phyloP scores from a whole-genome alignment of 2,888 invertebrate genomes.

The Andrena flavipes region DNA sequence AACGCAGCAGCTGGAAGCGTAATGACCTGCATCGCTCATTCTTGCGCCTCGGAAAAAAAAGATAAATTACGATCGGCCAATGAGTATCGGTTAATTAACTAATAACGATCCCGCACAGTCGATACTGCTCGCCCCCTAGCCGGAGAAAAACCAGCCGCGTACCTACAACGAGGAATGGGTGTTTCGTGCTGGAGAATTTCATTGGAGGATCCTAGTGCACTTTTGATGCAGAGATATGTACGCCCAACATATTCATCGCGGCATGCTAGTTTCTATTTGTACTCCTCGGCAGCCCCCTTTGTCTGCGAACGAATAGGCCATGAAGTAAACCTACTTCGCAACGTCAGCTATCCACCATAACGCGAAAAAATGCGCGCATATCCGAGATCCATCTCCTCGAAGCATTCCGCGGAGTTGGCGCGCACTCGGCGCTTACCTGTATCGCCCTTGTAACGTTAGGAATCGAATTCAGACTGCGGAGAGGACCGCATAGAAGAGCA shows the following conservation, averaged over 20 bases:
- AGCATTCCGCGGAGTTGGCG: too few species aligned
- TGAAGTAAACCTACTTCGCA: too few species aligned
- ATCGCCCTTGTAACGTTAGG: not conserved
- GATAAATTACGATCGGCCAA: slow-evolving; percentile 25
- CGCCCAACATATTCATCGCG: not conserved
- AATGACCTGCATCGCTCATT: slow-evolving; percentile 18
- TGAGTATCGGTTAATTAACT: slow-evolving; percentile 47
- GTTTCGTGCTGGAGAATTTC: not conserved
- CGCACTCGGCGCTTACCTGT: not conserved
- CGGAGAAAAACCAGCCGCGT: slow-evolving; percentile 9
- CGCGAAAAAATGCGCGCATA: too few species aligned
- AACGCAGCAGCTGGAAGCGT: slow-evolving; percentile 19
- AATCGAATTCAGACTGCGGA: slow-evolving; percentile 17
- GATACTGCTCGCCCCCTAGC: not conserved
- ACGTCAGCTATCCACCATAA: too few species aligned
- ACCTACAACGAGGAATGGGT: not conserved
- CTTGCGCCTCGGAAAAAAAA: slow-evolving; percentile 24
- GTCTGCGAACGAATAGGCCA: too few species aligned
- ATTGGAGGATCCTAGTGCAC: slow-evolving; percentile 4
- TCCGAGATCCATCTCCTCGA: too few species aligned
- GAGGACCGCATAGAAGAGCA: slow-evolving; percentile 9
- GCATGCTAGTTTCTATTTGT: not conserved
- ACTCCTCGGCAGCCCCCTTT: not conserved
- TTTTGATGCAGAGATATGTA: slow-evolving; percentile 1
- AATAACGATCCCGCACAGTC: slow-evolving; percentile 31